Base-by-base conservation (phyloP, 2,888 invertebrate genomes). In the Steinernema carpocapsae region DNA sequence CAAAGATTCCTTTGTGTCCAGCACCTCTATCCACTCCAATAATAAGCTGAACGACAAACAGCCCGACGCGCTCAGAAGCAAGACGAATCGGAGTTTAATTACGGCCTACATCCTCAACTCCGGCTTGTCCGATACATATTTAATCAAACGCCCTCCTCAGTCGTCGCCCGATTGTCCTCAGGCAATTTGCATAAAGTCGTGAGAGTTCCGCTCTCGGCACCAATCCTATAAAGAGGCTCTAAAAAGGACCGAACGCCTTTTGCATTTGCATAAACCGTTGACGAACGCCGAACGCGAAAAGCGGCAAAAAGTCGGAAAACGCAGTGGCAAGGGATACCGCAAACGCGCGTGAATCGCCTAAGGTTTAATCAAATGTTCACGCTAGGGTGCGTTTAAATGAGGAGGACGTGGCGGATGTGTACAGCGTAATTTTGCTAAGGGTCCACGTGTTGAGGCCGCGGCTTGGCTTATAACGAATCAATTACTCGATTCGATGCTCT, bases 111-210 rank as follows among this genome's bases (percentile, higher is more conserved):
- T 32, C 29, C 64, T 64, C 64, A 32, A 64, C 64, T 29, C 64
- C 37, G 37, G 64, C 22, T 29, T 64, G 64, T 64, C 64, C 64
- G 64, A 64, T 64, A 64, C 64, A 64, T 64, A 64, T 64, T 64
- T 64, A 64, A 64, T 64, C 64, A 64, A 64, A 64, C 64, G 64
- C 22, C 56, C 24, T 56, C 56, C 22, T 29, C 64, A 32, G n/a
- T n/a, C n/a, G n/a, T n/a, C n/a, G n/a, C n/a, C n/a, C 29, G 64
- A 64, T 64, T 64, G 64, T 64, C 64, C 64, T 64, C 32, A 64
- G 64, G 64, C 64, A 29, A 64, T 64, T 64, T 64, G 64, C 64
- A 64, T 64, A 64, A 32, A 22, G 64, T 64, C 64, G 64, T 64
- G 64, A 32, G 64, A 64, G 64, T 64, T 64, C 64, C 32, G 64